Evolutionary conservation across 2,888 invertebrate genomes (phyloP).

Genomic region (Watsonalla binaria): DNA sequence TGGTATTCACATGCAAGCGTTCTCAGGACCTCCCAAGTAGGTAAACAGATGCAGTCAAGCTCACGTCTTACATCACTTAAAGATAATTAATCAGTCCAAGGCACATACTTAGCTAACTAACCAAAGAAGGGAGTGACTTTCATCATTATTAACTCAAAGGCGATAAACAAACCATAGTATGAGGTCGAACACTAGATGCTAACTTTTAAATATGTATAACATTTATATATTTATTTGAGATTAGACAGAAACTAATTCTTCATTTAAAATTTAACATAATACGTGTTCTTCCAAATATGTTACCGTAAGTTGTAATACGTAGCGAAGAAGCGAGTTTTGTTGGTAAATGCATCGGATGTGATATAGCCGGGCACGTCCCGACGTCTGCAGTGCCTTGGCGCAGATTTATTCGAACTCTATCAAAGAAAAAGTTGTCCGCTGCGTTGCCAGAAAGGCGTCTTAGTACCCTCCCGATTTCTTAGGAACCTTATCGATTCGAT

Average conservation of each 20-base stretch:
- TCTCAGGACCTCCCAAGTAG: neutral
- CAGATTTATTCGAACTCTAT: constrained; percentile 72
- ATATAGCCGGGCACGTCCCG: constrained; percentile 40
- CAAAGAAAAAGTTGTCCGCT: constrained; percentile 70
- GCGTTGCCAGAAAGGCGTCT: constrained; percentile 60
- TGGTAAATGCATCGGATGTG: constrained; percentile 34
- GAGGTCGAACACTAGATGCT: too few relatives aligned
- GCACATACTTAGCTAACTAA: neutral
- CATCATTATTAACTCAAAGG: too few relatives aligned
- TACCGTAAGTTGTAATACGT: constrained; percentile 3
- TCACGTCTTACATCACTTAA: neutral
- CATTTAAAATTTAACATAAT: too few relatives aligned
- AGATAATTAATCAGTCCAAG: neutral
- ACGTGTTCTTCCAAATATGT: neutral
- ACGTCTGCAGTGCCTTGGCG: constrained; percentile 55
- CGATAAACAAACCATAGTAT: too few relatives aligned
- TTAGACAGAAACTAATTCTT: too few relatives aligned
- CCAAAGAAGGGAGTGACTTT: neutral
- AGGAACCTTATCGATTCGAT: constrained; percentile 26
- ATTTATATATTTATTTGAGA: too few relatives aligned
- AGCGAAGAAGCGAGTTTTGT: constrained; percentile 18
- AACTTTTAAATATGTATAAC: neutral
- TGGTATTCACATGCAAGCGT: neutral
- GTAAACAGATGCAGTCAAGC: neutral
- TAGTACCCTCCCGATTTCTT: constrained; percentile 33